Base-by-base conservation (phyloP, 2,797 vertebrate genomes). In the Mus spretus region DNA sequence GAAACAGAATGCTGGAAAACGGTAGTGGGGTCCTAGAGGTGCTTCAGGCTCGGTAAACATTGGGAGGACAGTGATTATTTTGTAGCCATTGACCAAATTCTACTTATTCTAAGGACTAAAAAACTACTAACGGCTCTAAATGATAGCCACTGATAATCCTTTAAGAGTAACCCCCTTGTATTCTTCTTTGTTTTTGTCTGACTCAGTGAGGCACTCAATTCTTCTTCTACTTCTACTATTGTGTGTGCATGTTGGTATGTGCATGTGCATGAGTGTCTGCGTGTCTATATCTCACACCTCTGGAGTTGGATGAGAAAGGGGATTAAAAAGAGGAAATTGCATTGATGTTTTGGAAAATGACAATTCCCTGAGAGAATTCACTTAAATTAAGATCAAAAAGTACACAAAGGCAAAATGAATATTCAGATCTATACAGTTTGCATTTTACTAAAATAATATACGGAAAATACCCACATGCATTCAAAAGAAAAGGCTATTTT, bases 61-160 rank as follows among this genome's bases (percentile, higher is more conserved):
- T 28, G 86, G 79, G 84, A 95, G 80, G 65, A 65, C 65, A 97
- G 89, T 34, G 74, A 84, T 89, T 84, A 91, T 97, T 94, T 15
- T 0, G 78, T 81, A 85, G 80, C 8, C 10, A 53, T 22, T 17
- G 47, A 0, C 0, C 83, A 67, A 84, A 40, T 6, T 9, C 50
- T 40, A 44, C 81, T 91, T 67, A 47, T 40, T 95, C 6, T 31
- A 78, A 6, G 12, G 8, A 47, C 47, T 6, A 81, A 89, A 57
- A 63, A 15, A 15, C 11, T 31, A 50, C 57, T 63, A 85, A 84
- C 10, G 5, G 65, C 6, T 61, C 22, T 85, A 82, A 94, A 1
- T 1, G 26, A 20, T 61, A 77, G 55, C 59, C n/a, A 44, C 78
- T 78, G 9, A 31, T 44, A n/a, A 3, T 13, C 77, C 34, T 90